Percentiles rank a stretch among this genome's conserved stretches.
Evolutionary conservation across 2,113 vertebrate species (phyloP).

Genomic region (Thermophis baileyi): DNA sequence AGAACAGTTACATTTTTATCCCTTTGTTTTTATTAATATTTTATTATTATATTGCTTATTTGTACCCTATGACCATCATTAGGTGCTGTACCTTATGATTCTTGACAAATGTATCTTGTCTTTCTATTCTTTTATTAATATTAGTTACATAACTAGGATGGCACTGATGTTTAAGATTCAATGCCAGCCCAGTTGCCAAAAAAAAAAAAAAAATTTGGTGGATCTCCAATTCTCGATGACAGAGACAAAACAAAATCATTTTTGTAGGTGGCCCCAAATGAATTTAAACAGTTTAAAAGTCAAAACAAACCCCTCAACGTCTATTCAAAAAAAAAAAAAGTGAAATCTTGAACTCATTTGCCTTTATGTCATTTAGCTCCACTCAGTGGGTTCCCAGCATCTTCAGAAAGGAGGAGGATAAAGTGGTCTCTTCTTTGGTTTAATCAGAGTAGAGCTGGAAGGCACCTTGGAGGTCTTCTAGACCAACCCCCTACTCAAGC

Average conservation of each 20-base stretch:
- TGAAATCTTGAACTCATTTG: neutral
- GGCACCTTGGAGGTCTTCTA: neutral
- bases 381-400: neutral
- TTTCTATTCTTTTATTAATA: neutral
- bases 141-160: neutral
- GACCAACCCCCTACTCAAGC: too few relatives aligned
- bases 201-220: neutral
- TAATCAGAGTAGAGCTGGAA: too few relatives aligned
- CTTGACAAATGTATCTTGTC: too few relatives aligned
- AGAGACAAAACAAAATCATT: neutral
- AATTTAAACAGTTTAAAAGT: neutral
- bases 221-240: neutral
- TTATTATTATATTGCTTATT: neutral
- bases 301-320: neutral
- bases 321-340: too few relatives aligned
- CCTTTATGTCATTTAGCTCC: neutral
- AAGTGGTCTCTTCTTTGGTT: too few relatives aligned
- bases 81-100: too few relatives aligned
- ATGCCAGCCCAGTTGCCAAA: neutral
- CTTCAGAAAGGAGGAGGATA: neutral
- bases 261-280: neutral
- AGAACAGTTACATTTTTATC: neutral
- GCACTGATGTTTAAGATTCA: neutral
- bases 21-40: neutral
- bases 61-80: too few relatives aligned